phyloP scores from a whole-genome alignment of 2,797 vertebrate genomes.

The Eulemur coronatus region DNA sequence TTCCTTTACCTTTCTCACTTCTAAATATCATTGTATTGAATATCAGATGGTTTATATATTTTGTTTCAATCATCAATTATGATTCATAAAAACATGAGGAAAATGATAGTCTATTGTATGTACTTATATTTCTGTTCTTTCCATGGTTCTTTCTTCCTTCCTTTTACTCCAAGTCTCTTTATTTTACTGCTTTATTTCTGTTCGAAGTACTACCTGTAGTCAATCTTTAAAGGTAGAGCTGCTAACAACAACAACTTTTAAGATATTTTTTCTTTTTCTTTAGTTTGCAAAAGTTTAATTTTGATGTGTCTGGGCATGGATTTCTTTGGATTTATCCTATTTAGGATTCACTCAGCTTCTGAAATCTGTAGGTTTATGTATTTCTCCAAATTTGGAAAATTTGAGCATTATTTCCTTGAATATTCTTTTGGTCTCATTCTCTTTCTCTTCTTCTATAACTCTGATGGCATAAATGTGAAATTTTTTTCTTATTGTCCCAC shows the following conservation, averaged over 20 bases:
- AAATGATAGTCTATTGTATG: background rate
- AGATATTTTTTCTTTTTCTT: background rate
- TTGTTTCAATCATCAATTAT: background rate
- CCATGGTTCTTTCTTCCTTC: background rate
- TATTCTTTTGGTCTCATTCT: background rate
- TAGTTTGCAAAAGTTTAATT: constrained; percentile 16
- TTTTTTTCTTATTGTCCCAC: background rate
- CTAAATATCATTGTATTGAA: background rate
- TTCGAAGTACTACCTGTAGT: background rate
- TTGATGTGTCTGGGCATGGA: background rate
- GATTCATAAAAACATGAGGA: background rate
- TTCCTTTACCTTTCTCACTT: background rate
- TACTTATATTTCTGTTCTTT: background rate
- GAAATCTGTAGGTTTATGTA: background rate
- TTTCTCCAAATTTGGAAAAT: background rate
- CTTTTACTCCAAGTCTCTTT: background rate
- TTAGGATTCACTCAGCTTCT: background rate
- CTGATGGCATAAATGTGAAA: background rate
- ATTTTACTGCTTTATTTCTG: background rate
- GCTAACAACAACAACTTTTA: background rate
- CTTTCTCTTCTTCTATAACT: background rate
- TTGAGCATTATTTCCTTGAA: background rate
- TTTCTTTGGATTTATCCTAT: background rate
- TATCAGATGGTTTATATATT: background rate
- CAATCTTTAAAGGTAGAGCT: background rate